A percentile compares a stretch with the other conserved stretches of the same genome.
Conservation (phyloP, 2,797 vertebrate genomes). For the Chelidonichthys spinosus region DNA sequence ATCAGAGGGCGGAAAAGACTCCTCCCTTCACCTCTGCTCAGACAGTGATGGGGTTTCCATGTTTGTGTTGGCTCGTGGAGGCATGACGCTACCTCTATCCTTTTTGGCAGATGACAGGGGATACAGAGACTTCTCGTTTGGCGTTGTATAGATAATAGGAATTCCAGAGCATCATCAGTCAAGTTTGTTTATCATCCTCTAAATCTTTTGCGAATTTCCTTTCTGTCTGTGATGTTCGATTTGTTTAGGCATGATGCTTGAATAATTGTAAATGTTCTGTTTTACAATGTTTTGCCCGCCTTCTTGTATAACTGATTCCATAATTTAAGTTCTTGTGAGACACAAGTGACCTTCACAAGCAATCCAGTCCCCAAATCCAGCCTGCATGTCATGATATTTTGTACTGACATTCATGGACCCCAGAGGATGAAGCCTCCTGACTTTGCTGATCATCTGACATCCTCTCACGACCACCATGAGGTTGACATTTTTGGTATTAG, state of each 20-base stretch:
- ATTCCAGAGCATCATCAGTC: constrained; percentile 1
- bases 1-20: constrained; percentile 76
- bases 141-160: background rate
- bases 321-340: constrained; percentile 23
- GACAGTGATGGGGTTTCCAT: constrained; percentile 72
- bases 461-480: background rate
- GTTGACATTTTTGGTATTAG: background rate
- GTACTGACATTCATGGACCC: background rate
- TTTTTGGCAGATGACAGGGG: constrained; percentile 55
- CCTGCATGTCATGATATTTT: background rate
- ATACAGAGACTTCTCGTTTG: constrained; percentile 41
- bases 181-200: constrained; percentile 56
- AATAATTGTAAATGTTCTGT: constrained; percentile 20
- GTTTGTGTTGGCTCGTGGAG: constrained; percentile 75
- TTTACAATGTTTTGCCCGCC: constrained; percentile 25
- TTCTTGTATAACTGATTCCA: constrained; percentile 8
- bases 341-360: background rate
- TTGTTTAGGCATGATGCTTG: constrained; percentile 5
- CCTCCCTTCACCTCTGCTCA: constrained; percentile 69
- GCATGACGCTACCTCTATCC: constrained; percentile 65
- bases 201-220: constrained; percentile 39
- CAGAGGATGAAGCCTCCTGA: too few relatives aligned
- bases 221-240: constrained; percentile 9
- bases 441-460: background rate
- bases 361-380: too few relatives aligned